A percentile compares a stretch with the other conserved stretches of the same genome.
These are phyloP conservation scores for Heliconius erato DNA, from an alignment of 2,888 invertebrate genomes.

Conservation along the genomic window DNA sequence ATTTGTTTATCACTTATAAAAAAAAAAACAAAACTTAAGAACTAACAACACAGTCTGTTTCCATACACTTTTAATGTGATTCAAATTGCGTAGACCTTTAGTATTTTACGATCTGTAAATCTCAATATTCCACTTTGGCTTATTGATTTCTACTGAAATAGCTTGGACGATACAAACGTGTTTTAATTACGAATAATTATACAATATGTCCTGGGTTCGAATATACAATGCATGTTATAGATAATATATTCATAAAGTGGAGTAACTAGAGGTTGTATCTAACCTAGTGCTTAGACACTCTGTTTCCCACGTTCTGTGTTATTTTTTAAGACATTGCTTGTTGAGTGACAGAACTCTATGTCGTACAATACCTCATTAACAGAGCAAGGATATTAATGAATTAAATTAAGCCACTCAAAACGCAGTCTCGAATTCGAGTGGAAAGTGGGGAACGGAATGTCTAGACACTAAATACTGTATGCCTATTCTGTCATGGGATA, in stretches of 20 bases:
- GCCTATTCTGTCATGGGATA: too few relatives aligned
- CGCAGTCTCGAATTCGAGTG: too few relatives aligned
- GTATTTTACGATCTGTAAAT: constrained; percentile 40
- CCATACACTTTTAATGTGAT: constrained; percentile 4
- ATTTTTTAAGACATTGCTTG: not conserved
- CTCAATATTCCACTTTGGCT: constrained; percentile 34
- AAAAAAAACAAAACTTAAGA: not conserved
- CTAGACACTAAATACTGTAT: too few relatives aligned
- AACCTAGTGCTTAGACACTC: too few relatives aligned
- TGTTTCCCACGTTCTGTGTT: not conserved
- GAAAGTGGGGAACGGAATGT: too few relatives aligned
- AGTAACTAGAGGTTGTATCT: too few relatives aligned
- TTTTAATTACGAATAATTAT: not conserved
- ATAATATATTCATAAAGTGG: too few relatives aligned
- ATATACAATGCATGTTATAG: not conserved
- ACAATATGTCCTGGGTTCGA: not conserved
- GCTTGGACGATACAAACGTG: constrained; percentile 23
- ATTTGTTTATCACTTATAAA: not conserved
- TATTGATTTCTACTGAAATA: constrained; percentile 40
- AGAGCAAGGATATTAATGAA: not conserved
- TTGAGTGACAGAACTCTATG: not conserved
- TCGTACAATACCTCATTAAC: not conserved
- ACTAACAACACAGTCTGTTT: not conserved
- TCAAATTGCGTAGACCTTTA: constrained; percentile 34
- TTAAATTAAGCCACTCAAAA: too few relatives aligned